phyloP scores from a whole-genome alignment of 2,888 invertebrate species.

The Aricia artaxerxes region DNA sequence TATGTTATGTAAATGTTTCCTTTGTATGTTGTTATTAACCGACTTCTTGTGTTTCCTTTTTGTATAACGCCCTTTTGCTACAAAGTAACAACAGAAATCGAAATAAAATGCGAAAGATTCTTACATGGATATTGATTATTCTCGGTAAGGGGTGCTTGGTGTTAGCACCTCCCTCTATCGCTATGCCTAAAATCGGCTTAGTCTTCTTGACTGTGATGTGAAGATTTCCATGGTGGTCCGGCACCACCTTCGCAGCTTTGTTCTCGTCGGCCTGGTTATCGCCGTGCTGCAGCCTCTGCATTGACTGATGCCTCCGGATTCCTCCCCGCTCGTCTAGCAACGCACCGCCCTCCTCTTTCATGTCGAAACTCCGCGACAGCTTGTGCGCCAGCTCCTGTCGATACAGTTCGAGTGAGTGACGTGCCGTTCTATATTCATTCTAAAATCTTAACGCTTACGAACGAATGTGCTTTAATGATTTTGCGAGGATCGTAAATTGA shows the following conservation, averaged over 20 bases:
- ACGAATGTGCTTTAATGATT: conserved; percentile 6
- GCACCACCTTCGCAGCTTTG: conserved; percentile 83
- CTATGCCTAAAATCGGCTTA: conserved; percentile 96
- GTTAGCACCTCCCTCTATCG: conserved; percentile 98
- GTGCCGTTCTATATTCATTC: background rate
- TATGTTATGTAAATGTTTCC: background rate
- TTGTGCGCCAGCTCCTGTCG: conserved; percentile 91
- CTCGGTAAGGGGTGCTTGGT: conserved; percentile 96
- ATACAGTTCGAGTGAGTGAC: conserved; percentile 18
- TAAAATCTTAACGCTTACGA: background rate
- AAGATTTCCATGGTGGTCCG: conserved; percentile 93
- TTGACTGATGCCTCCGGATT: conserved; percentile 87
- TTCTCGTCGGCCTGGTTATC: conserved; percentile 76
- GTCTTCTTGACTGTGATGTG: conserved; percentile 95
- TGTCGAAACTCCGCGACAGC: conserved; percentile 91
- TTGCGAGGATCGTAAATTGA: conserved; percentile 6
- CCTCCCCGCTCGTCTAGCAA: conserved; percentile 84
- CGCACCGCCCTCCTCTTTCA: conserved; percentile 90
- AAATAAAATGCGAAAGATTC: conserved; percentile 48
- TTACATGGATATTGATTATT: conserved; percentile 97
- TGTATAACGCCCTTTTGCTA: background rate
- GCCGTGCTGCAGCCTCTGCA: conserved; percentile 86
- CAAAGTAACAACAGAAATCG: background rate
- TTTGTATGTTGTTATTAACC: no score
- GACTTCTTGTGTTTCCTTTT: background rate